Percentiles rank a stretch among this genome's conserved stretches.
Evolutionary conservation across 2,113 vertebrate genomes (phyloP).

Genomic region (Taxidea taxus): DNA sequence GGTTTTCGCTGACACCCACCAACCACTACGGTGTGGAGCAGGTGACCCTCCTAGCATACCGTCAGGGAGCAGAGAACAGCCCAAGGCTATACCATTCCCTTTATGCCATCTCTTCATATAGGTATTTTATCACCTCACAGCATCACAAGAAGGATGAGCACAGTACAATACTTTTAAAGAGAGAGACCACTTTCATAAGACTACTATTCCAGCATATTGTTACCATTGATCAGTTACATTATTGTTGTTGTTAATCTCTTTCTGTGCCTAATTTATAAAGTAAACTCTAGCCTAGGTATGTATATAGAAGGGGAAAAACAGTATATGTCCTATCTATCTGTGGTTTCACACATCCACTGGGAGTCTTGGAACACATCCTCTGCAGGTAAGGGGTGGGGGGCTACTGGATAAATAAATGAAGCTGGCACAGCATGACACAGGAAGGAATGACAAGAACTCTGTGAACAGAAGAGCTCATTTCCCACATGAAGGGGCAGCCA

Average conservation of each 20-base stretch:
- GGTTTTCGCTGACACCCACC: not conserved
- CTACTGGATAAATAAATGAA: not conserved
- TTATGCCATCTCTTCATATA: not conserved
- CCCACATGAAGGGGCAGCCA: fast-evolving
- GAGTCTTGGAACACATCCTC: not conserved
- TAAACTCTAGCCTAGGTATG: not conserved
- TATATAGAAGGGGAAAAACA: not conserved
- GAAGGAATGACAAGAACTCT: not conserved
- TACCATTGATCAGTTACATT: not conserved
- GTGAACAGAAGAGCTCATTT: not conserved
- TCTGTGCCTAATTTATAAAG: not conserved
- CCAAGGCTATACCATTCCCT: not conserved
- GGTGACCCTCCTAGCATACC: not conserved
- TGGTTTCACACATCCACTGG: not conserved
- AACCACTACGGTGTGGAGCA: not conserved
- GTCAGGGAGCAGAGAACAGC: not conserved
- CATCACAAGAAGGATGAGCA: not conserved
- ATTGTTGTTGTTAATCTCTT: not conserved
- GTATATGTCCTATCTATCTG: not conserved
- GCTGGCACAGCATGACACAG: not conserved
- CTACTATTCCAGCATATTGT: not conserved
- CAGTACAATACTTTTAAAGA: not conserved
- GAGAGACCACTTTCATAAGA: not conserved
- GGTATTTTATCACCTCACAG: not conserved
- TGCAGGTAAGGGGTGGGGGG: not conserved